phyloP scores from a whole-genome alignment of 1,140 invertebrate genomes.

The Drosophila auraria region DNA sequence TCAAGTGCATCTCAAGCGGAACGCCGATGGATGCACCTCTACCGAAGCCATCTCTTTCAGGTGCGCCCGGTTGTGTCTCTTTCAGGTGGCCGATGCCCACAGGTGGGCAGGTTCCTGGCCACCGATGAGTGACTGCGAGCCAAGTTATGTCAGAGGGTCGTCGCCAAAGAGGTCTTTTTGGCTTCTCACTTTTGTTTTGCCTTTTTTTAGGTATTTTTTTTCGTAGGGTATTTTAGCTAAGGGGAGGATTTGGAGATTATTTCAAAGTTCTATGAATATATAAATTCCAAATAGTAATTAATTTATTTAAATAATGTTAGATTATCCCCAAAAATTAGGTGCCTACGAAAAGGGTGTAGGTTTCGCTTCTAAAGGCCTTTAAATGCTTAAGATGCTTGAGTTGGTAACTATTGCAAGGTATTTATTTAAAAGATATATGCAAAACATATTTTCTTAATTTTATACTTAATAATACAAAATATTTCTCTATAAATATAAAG shows the following conservation, averaged over 20 bases:
- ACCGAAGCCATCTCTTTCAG: neutral
- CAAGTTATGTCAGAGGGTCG: conserved; percentile 68
- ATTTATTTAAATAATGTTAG: too few relatives aligned
- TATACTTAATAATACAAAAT: too few relatives aligned
- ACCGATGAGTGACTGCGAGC: conserved; percentile 67
- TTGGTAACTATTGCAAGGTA: too few relatives aligned
- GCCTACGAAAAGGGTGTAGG: too few relatives aligned
- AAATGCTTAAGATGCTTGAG: too few relatives aligned
- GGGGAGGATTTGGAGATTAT: neutral
- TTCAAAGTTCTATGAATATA: too few relatives aligned
- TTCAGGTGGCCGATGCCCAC: conserved; percentile 29
- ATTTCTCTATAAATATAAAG: too few relatives aligned
- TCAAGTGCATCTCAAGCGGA: conserved; percentile 66
- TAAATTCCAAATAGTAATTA: too few relatives aligned
- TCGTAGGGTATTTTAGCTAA: neutral
- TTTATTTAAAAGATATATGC: too few relatives aligned
- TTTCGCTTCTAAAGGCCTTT: neutral
- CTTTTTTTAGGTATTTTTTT: neutral
- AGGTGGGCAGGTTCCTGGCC: conserved; percentile 66
- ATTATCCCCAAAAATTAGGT: too few relatives aligned
- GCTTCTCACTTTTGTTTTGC: conserved; percentile 21
- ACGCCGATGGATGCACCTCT: conserved; percentile 59
- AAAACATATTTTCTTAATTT: too few relatives aligned
- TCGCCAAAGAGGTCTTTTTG: conserved; percentile 13
- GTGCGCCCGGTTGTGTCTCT: neutral